These are phyloP conservation scores for Zygogramma bicolorata DNA, from an alignment of 2,888 invertebrate genomes.

Conservation along the genomic window DNA sequence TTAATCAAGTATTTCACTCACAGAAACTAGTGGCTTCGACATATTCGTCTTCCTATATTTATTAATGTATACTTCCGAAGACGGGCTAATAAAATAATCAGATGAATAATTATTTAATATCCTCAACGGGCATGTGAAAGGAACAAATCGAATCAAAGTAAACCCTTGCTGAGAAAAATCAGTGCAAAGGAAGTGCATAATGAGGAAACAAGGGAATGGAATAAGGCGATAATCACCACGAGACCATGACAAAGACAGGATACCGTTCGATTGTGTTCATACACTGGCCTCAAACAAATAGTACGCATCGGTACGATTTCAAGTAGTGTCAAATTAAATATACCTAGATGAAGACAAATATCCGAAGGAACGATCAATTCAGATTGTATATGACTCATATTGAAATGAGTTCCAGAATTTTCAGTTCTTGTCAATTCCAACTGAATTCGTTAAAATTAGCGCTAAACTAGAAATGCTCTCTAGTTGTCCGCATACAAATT, in stretches of 20 bases:
- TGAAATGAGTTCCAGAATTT: too few relatives aligned
- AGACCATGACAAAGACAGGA: conserved; percentile 48
- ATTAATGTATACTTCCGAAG: conserved; percentile 15
- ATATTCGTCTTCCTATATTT: background rate
- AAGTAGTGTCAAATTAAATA: too few relatives aligned
- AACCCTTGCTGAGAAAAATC: conserved; percentile 63
- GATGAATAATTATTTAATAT: conserved; percentile 57
- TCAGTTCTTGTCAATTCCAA: too few relatives aligned
- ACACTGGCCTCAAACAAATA: conserved; percentile 1
- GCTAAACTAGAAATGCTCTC: too few relatives aligned
- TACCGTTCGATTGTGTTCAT: conserved; percentile 28
- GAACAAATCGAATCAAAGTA: conserved; percentile 62
- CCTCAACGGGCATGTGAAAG: conserved; percentile 60
- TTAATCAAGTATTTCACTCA: too few relatives aligned
- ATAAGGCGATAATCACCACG: conserved; percentile 48
- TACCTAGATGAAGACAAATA: too few relatives aligned
- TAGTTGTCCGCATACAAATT: too few relatives aligned
- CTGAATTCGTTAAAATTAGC: too few relatives aligned
- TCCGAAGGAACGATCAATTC: too few relatives aligned
- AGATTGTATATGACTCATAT: too few relatives aligned
- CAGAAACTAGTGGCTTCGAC: too few relatives aligned
- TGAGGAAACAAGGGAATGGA: conserved; percentile 63
- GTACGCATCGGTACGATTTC: too few relatives aligned
- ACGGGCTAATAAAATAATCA: conserved; percentile 34
- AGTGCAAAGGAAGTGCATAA: conserved; percentile 64